Evolutionary conservation across 2,888 invertebrate genomes (phyloP).

Genomic region (Dasypolia templi): DNA sequence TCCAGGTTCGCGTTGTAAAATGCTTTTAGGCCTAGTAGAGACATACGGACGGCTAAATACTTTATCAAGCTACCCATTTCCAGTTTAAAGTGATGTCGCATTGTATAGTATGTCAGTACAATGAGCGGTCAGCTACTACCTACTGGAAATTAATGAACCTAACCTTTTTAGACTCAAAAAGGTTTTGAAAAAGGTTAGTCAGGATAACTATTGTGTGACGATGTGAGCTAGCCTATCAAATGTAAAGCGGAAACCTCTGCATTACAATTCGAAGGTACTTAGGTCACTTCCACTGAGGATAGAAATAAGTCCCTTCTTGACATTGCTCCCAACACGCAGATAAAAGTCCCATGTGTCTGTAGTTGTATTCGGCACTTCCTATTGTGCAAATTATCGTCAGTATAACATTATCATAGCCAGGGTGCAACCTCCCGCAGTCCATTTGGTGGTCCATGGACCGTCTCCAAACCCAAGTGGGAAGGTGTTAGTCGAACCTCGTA

Average conservation of each 20-base stretch:
- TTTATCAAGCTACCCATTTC: too few relatives aligned
- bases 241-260: background rate
- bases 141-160: too few relatives aligned
- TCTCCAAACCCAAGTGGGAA: too few relatives aligned
- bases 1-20: constrained; percentile 2
- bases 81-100: too few relatives aligned
- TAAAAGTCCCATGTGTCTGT: background rate
- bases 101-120: too few relatives aligned
- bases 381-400: background rate
- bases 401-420: too few relatives aligned
- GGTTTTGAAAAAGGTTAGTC: background rate
- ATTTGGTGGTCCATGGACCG: too few relatives aligned
- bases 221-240: constrained; percentile 3
- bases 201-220: background rate
- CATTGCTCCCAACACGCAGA: background rate
- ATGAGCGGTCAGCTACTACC: too few relatives aligned
- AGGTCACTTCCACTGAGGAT: background rate
- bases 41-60: too few relatives aligned
- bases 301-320: background rate
- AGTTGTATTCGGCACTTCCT: background rate
- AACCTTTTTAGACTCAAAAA: constrained; percentile 25
- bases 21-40: constrained; percentile 13
- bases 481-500: too few relatives aligned
- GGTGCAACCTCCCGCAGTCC: too few relatives aligned
- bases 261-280: background rate